Conservation (phyloP, 2,888 invertebrate species). For the Eumacrocentrus americanus region DNA sequence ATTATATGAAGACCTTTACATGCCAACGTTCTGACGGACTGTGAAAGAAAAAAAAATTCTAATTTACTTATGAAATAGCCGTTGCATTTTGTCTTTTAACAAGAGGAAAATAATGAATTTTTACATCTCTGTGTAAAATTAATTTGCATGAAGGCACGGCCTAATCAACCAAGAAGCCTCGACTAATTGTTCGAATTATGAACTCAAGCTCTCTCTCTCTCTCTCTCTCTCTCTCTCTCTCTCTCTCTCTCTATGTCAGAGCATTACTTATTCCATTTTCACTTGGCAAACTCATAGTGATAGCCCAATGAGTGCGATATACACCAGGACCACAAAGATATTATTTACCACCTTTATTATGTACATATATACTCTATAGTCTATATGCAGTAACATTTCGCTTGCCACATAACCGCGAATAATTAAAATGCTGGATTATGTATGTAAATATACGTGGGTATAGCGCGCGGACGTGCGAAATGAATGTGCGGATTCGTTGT, state of each 20-base stretch:
- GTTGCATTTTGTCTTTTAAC: too few species aligned
- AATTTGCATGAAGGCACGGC: too few species aligned
- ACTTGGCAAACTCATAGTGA: background rate
- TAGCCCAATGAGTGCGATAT: background rate
- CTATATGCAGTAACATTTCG: background rate
- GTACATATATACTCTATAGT: background rate
- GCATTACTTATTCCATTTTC: background rate
- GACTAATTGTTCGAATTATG: background rate
- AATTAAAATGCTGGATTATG: background rate
- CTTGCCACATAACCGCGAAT: background rate
- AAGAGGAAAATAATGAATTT: too few species aligned
- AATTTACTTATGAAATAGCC: too few species aligned
- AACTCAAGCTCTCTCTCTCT: background rate
- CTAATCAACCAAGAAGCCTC: background rate
- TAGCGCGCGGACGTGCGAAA: background rate
- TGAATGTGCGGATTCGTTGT: constrained; percentile 8
- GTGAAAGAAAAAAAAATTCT: too few species aligned
- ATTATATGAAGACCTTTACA: too few species aligned
- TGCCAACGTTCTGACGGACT: too few species aligned
- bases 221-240: too few species aligned
- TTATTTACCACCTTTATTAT: background rate
- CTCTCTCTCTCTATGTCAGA: too few species aligned
- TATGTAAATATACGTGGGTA: background rate
- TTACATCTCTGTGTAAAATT: too few species aligned
- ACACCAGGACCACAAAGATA: background rate